A percentile compares a stretch with the other conserved stretches of the same genome.
Evolutionary conservation across 2,113 vertebrate genomes (phyloP).

Genomic region (Morone saxatilis): DNA sequence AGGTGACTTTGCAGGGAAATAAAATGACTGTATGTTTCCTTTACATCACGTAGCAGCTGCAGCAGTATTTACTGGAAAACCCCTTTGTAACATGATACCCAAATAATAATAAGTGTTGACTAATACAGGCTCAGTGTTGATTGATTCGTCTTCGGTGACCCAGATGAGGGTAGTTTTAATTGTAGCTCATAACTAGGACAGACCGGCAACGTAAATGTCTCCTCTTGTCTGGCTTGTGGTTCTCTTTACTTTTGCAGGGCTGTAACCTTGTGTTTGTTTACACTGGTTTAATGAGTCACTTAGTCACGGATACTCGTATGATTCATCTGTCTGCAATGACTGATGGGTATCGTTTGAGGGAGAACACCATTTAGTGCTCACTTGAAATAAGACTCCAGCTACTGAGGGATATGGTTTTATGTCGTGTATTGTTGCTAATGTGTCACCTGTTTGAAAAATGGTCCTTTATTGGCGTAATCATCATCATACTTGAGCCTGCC

Average conservation of each 20-base stretch:
- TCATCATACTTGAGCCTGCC: neutral
- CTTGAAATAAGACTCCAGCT: slow-evolving; percentile 8
- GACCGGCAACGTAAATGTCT: neutral
- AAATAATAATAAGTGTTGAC: neutral
- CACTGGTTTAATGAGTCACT: slow-evolving; percentile 65
- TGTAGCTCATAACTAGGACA: neutral
- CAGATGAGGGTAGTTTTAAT: neutral
- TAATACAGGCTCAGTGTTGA: slow-evolving; percentile 10
- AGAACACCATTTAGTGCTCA: neutral
- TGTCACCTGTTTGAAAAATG: neutral
- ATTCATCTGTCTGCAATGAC: slow-evolving; percentile 53
- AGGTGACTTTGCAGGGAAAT: neutral
- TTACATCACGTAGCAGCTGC: neutral
- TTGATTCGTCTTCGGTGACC: slow-evolving; percentile 24
- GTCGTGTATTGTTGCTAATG: neutral
- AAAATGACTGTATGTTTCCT: neutral
- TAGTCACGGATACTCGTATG: slow-evolving; percentile 35
- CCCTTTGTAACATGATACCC: neutral
- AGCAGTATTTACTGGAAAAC: neutral
- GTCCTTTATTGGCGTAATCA: neutral
- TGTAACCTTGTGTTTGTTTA: slow-evolving; percentile 53
- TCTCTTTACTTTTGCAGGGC: slow-evolving; percentile 15
- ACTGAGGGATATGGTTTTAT: neutral
- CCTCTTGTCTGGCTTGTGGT: neutral
- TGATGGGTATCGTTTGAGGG: slow-evolving; percentile 38